Conservation (phyloP, 2,113 vertebrate genomes). For the Oenanthe melanoleuca region DNA sequence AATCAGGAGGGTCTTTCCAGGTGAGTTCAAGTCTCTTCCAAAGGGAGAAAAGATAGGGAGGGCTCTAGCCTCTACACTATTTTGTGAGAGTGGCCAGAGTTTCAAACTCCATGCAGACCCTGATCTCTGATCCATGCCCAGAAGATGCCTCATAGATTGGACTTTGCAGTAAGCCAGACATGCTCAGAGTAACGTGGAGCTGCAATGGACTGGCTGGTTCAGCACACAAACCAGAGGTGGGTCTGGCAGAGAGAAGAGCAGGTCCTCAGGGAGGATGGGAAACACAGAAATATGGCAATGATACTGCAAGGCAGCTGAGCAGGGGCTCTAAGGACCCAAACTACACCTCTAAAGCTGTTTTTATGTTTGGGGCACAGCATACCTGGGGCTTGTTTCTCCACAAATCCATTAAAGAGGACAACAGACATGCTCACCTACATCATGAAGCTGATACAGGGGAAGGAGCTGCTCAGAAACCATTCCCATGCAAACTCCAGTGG, state of each 20-base stretch:
- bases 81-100: neutral
- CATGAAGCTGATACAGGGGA: neutral
- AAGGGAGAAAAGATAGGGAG: neutral
- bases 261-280: neutral
- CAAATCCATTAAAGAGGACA: neutral
- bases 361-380: neutral
- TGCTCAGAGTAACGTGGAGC: neutral
- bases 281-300: neutral
- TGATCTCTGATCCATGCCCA: neutral
- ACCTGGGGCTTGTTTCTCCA: neutral
- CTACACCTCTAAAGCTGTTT: neutral
- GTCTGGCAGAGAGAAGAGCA: neutral
- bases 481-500: neutral
- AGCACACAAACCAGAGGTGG: neutral
- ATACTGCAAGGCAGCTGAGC: neutral
- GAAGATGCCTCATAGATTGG: neutral
- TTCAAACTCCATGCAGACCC: neutral
- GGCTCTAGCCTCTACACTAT: fast-evolving
- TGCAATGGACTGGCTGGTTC: neutral
- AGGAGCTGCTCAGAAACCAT: neutral
- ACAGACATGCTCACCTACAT: neutral
- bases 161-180: neutral
- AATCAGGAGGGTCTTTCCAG: neutral
- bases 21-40: neutral
- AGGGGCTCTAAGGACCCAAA: neutral